Conservation (phyloP, 2,797 vertebrate species). For the Propithecus deckenii region DNA sequence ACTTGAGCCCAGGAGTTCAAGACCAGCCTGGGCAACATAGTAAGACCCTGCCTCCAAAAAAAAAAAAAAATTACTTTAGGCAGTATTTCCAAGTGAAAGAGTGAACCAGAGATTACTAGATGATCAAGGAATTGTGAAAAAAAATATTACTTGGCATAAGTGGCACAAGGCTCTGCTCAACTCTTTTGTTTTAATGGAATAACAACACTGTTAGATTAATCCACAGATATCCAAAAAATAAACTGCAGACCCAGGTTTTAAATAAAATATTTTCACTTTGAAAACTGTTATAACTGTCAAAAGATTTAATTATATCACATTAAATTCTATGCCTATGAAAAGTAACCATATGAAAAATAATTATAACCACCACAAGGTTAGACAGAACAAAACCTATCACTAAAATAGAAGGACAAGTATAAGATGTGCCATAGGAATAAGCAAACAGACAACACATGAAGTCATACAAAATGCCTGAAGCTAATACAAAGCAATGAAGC, state of each 20-base stretch:
- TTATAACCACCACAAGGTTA: not conserved
- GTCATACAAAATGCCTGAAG: conserved; percentile 81
- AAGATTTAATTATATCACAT: not conserved
- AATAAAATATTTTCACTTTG: conserved; percentile 47
- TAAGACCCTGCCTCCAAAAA: not conserved
- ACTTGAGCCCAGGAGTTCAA: not conserved
- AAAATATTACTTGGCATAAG: conserved; percentile 1
- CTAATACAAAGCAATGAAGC: conserved; percentile 89
- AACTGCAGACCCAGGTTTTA: not conserved
- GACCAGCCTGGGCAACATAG: not conserved
- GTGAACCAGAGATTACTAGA: not conserved
- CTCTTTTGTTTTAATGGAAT: not conserved
- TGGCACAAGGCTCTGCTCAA: not conserved
- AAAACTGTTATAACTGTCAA: not conserved
- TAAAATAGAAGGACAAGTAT: not conserved
- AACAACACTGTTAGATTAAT: not conserved
- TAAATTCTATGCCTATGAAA: not conserved
- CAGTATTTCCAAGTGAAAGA: not conserved
- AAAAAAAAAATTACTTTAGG: not conserved
- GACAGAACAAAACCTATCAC: conserved; percentile 40
- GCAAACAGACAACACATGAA: conserved; percentile 77
- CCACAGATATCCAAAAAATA: not conserved
- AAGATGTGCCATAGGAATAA: conserved; percentile 69
- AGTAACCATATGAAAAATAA: not conserved
- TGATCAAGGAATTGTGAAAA: not conserved